Conservation (phyloP, 2,888 invertebrate species). For the Standfussiana lucernea region DNA sequence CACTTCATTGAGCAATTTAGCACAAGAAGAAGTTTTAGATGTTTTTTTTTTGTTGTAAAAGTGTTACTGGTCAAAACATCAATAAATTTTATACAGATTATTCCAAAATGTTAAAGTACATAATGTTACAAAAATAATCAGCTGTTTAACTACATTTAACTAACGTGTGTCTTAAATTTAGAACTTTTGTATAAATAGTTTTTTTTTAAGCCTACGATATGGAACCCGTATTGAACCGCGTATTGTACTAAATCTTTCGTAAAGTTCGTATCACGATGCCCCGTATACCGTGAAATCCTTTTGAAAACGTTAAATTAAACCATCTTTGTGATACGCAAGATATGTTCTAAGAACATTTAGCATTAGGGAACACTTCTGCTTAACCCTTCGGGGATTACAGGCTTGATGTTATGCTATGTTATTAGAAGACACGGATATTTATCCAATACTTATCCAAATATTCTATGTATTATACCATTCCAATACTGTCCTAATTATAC, state of each 20-base stretch:
- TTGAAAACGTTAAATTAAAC: background rate
- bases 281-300: background rate
- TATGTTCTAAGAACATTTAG: no score
- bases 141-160: no score
- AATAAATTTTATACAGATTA: no score
- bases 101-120: background rate
- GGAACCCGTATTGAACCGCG: no score
- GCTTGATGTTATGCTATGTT: background rate
- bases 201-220: no score
- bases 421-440: background rate
- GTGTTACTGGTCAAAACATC: background rate
- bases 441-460: background rate
- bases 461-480: background rate
- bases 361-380: no score
- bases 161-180: no score
- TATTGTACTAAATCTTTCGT: background rate
- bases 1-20: constrained; percentile 50
- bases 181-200: no score
- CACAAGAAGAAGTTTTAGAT: background rate
- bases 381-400: no score
- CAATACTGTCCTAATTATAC: background rate
- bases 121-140: background rate
- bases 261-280: background rate
- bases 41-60: background rate
- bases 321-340: background rate